Base-by-base conservation (phyloP, 2,797 vertebrate genomes). In the Pagetopsis macropterus region DNA sequence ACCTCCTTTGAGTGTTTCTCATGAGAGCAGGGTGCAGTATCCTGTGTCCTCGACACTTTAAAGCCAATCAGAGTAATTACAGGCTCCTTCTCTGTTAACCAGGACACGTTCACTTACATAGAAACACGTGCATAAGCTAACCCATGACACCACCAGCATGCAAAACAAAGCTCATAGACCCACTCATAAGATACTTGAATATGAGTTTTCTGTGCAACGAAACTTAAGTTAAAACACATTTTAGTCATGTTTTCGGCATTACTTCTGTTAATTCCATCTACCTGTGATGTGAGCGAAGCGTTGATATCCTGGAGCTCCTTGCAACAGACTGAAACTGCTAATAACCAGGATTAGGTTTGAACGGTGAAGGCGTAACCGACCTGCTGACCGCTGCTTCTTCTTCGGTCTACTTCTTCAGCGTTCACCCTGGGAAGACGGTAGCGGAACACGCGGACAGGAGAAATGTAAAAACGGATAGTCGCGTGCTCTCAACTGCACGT, bases 1-100 rank as follows among this genome's bases (percentile, higher is more conserved):
- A 92, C 89, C 90, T 89, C 75, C 68, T 87, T 86, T 72, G 75
- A 67, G 55, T 72, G 23, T 27, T 70, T 40, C 55, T 57, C 45
- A 43, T 44, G 43, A 60, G 51, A 78, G 21, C 37, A 70, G 21
- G 57, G 13, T 41, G 72, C 80, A 79, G 83, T 75, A 69, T 90
- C 76, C 76, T 48, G 74, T 86, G 74, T 88, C 87, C 75, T 78
- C n/a, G 33, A 48, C 63, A 64, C 68, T 78, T 81, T 79, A 83
- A 78, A 84, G 23, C 62, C 73, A 79, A 77, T 78, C 75, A 81
- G 51, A 68, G 71, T 75, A 72, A 88, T 83, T 81, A 77, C 70
- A 68, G 48, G 16, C 56, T 50, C 17, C 58, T 49, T 67, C 63
- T 85, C 61, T 68, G 65, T 59, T 58, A 71, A 45, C 44, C 48